A percentile compares a stretch with the other conserved stretches of the same genome.
Conservation (phyloP, 1,140 invertebrate genomes). For the Maconellicoccus hirsutus region DNA sequence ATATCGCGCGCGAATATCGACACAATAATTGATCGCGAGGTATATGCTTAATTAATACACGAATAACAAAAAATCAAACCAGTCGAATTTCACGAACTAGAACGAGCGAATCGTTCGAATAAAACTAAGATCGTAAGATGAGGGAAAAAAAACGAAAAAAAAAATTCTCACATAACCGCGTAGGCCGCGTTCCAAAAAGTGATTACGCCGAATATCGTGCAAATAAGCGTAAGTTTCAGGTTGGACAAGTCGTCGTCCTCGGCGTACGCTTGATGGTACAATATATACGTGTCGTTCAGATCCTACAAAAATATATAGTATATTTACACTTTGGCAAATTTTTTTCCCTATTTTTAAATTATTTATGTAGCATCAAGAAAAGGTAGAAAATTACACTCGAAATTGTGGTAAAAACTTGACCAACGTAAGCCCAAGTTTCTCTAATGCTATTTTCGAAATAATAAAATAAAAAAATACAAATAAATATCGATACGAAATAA, state of each 20-base stretch:
- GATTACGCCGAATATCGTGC: neutral
- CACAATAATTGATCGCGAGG: no score
- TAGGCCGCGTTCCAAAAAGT: neutral
- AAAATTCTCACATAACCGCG: neutral
- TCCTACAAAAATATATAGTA: slow-evolving; percentile 29
- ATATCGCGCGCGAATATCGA: no score
- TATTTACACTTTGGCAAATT: neutral
- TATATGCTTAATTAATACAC: no score
- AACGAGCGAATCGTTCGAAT: neutral
- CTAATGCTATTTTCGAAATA: no score
- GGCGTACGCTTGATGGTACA: slow-evolving; percentile 27
- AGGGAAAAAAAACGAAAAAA: neutral
- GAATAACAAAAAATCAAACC: no score
- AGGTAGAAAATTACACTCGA: no score
- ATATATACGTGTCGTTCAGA: slow-evolving; percentile 28
- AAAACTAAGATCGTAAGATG: neutral
- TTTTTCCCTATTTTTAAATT: no score
- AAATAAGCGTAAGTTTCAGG: neutral
- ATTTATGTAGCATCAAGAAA: no score
- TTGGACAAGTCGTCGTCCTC: slow-evolving; percentile 19
- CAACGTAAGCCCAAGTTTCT: no score
- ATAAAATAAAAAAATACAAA: neutral
- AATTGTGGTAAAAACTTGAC: no score
- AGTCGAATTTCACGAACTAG: neutral
- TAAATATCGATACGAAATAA: neutral